Conservation (phyloP, 2,888 invertebrate genomes). For the Polydrusus pterygomalis region DNA sequence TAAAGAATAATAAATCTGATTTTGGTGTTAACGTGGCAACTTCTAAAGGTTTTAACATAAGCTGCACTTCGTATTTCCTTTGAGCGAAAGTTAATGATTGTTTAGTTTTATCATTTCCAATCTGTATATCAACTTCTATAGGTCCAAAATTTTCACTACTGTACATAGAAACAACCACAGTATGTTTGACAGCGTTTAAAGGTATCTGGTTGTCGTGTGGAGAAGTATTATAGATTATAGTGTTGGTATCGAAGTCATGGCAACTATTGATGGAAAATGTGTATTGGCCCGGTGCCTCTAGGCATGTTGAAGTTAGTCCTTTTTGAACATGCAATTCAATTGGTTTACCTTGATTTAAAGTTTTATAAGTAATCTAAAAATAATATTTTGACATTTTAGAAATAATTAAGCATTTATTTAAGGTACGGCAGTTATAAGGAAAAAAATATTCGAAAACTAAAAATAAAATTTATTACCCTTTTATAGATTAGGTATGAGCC, state of each 20-base stretch:
- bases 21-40: conserved; percentile 78
- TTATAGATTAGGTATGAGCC: no score
- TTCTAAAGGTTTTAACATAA: conserved; percentile 74
- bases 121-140: conserved; percentile 60
- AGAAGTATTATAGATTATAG: conserved; percentile 70
- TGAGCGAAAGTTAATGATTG: conserved; percentile 57
- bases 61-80: conserved; percentile 70
- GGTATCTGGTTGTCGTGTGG: conserved; percentile 67
- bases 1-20: conserved; percentile 84
- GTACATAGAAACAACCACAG: conserved; percentile 62
- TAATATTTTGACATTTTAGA: no score
- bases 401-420: no score
- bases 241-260: conserved; percentile 79
- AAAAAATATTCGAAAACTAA: no score
- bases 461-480: no score
- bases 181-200: conserved; percentile 68
- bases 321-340: conserved; percentile 73
- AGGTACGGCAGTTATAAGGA: no score
- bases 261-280: conserved; percentile 85
- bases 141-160: conserved; percentile 64
- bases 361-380: conserved; percentile 72
- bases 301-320: conserved; percentile 84
- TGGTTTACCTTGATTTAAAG: conserved; percentile 62
- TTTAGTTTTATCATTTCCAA: conserved; percentile 54
- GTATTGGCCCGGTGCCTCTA: conserved; percentile 81